Base-by-base conservation (phyloP, 2,797 vertebrate genomes). In the Peromyscus attwateri region DNA sequence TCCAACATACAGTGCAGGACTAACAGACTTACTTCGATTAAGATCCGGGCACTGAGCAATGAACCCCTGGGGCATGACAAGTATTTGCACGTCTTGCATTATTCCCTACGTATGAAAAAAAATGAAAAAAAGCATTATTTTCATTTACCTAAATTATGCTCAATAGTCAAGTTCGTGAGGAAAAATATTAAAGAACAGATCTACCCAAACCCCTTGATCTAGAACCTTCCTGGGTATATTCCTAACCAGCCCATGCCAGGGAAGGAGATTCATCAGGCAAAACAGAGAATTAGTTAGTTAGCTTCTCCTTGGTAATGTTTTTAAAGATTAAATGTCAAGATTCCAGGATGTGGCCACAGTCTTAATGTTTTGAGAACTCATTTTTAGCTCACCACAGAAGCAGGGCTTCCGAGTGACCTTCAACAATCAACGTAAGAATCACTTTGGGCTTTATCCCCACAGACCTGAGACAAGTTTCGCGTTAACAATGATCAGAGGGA, bases 21-120 rank as follows among this genome's bases (percentile, higher is more conserved):
- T 90, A 98, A 97, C 6, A 92, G 95, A 99, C 99, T 99, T 99
- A 99, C 99, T 99, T 98, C 99, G 99, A 99, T 99, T 99, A 94
- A 99, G 99, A 98, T 99, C 99, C 70, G 99, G 99, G 97, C 99
- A 99, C 98, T 99, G 99, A 92, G 99, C 99, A 98, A 99, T 99
- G 99, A 99, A 99, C 97, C 99, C 99, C 98, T 99, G 99, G 95
- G 99, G 99, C 99, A 99, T 99, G 97, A 99, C 99, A 98, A 99
- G 99, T 97, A 99, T 99, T 98, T 99, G 99, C 93, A 99, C 99
- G 95, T 99, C 99, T 98, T 99, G 99, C 99, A 99, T 99, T 98
- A 99, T 98, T 43, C 99, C 99, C 99, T 99, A 95, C 49, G 90
- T 95, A 83, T 60, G 91, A 88, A 95, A 52, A 52, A 97, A 94